A percentile compares a stretch with the other conserved stretches of the same genome.
Evolutionary conservation across 1,140 invertebrate genomes (phyloP).

Genomic region (Limonius californicus): DNA sequence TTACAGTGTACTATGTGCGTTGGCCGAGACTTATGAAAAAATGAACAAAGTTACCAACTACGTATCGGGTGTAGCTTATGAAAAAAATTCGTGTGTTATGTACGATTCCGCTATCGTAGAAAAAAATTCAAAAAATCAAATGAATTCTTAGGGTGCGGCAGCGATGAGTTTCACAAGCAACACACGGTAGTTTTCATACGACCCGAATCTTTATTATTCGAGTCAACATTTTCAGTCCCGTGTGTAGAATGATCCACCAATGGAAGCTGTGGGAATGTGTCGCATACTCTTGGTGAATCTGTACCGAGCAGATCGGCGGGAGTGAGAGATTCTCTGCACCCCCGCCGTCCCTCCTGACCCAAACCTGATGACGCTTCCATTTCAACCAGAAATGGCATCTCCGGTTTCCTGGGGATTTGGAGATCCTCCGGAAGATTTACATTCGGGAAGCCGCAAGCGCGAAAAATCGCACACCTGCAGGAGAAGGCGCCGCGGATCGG

Average conservation of each 20-base stretch:
- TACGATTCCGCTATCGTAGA: too few species aligned
- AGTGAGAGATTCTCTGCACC: conserved; percentile 39
- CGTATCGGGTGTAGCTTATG: too few species aligned
- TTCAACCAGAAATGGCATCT: conserved; percentile 29
- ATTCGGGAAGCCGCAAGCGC: background rate
- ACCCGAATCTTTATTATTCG: conserved; percentile 16
- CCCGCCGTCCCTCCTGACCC: conserved; percentile 23
- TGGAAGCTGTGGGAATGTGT: conserved; percentile 40
- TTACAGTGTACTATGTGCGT: too few species aligned
- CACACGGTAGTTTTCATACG: conserved; percentile 5
- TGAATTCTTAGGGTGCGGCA: conserved; percentile 3
- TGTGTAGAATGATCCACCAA: conserved; percentile 32
- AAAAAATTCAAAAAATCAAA: too few species aligned
- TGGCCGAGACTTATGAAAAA: too few species aligned
- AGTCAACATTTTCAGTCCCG: conserved; percentile 40
- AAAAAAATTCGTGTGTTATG: too few species aligned
- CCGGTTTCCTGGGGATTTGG: conserved; percentile 23
- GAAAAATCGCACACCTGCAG: background rate
- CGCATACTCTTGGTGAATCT: conserved; percentile 39
- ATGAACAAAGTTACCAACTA: too few species aligned
- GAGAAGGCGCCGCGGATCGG: background rate
- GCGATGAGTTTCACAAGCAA: background rate
- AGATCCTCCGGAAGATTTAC: background rate
- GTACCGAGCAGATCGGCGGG: conserved; percentile 37
- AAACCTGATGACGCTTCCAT: conserved; percentile 40